Conservation (phyloP, 92 coral and sea anemone genomes). For the Porites rus region DNA sequence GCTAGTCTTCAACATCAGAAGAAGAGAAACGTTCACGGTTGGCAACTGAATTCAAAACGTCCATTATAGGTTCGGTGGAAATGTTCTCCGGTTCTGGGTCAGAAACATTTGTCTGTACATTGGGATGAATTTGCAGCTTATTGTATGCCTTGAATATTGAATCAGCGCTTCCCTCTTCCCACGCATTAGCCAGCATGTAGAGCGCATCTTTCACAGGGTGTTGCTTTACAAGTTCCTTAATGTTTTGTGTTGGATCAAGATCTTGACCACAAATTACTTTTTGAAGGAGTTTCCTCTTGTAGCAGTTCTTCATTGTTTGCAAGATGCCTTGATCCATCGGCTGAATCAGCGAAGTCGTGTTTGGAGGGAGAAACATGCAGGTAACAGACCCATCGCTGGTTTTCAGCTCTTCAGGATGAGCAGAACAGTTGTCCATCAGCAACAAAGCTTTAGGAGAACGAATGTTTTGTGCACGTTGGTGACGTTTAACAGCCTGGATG, state of each 20-base stretch:
- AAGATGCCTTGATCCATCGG: conserved; percentile 59
- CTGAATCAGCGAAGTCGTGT: conserved; percentile 48
- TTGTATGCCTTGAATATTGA: too few relatives aligned
- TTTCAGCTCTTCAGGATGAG: conserved; percentile 56
- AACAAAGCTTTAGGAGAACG: conserved; percentile 43
- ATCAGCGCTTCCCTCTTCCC: conserved; percentile 45
- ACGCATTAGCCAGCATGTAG: conserved; percentile 51
- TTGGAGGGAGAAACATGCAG: conserved; percentile 55
- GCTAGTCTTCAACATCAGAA: conserved; percentile 39
- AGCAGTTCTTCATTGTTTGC: conserved; percentile 54
- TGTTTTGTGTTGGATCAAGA: conserved; percentile 26
- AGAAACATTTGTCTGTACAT: conserved; percentile 17
- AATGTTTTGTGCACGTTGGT: conserved; percentile 38
- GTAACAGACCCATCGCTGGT: conserved; percentile 51
- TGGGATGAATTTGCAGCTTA: conserved; percentile 17
- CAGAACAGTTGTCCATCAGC: conserved; percentile 62
- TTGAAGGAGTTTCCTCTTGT: conserved; percentile 49
- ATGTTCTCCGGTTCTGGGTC: conserved; percentile 7
- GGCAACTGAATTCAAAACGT: conserved; percentile 25
- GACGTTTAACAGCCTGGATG: conserved; percentile 45
- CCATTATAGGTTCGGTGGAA: conserved; percentile 16
- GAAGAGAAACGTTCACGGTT: not conserved
- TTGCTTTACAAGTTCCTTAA: conserved; percentile 40
- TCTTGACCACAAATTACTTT: conserved; percentile 34
- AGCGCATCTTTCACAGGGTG: conserved; percentile 43